Evolutionary conservation across 1,140 invertebrate species (phyloP), one percentile per base, ranked within the genome.

Genomic region (honey bee (Apis mellifera)): DNA sequence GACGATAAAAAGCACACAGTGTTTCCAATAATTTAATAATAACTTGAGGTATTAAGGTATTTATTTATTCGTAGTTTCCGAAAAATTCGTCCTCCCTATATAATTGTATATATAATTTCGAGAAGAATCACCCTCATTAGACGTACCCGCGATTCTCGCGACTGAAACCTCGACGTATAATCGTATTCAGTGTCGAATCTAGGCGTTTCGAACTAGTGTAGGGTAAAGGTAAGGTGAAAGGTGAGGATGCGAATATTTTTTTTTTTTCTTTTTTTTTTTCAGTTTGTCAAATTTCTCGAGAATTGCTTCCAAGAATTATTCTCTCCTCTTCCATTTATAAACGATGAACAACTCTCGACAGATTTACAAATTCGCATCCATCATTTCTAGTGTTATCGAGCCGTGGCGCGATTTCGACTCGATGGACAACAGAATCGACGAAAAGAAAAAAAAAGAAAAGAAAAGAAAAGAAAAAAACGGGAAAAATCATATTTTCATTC

Each of bases 41-140:
- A 71, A 71, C 69, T 71, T 71, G 69, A 71, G 69, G 69, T 71
- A 71, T 55, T 50, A 71, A 50, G 69, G 48, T 71, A 26, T 71
- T n/a, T n/a, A n/a, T n/a, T n/a, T 9, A 26, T 71, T 9, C 23
- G 69, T 55, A 71, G 69, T 71, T 54, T 71, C 9, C 9, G 15
- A 42, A 32, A 3, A 32, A 64, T 64, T 59, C 26, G 15, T 17
- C 19, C 11, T 19, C 17, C 15, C n/a, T 50, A 12, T 9, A n/a
- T n/a, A n/a, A n/a, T n/a, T n/a, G 9, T 54, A 9, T n/a, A 17
- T 19, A 15, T 52, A 52, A 71, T 71, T 54, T 71, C 69, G n/a
- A 71, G 42, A 48, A 23, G 50, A 26, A 66, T 17, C 23, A 62
- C 13, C 60, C 19, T 13, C 62, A 26, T 42, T 15, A 64, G 19